phyloP scores from a whole-genome alignment of 2,797 vertebrate species.

The Rhinichthys osculus region DNA sequence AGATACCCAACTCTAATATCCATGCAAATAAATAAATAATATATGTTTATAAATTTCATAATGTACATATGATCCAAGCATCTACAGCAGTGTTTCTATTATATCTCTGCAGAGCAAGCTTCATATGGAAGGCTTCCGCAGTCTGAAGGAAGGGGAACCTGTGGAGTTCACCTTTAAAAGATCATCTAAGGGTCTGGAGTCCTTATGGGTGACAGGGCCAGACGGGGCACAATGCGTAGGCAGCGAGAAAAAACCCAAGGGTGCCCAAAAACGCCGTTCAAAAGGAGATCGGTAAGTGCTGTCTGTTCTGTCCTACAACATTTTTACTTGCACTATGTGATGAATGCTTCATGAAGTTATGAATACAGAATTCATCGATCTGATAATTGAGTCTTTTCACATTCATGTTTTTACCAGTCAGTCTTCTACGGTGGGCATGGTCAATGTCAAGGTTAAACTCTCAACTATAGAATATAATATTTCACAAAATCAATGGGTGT shows the following conservation, averaged over 20 bases:
- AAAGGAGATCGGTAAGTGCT: slow-evolving; percentile 85
- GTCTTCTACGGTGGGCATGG: neutral
- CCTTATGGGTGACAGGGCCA: slow-evolving; percentile 86
- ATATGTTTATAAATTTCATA: neutral
- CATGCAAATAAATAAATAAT: neutral
- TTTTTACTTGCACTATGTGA: neutral
- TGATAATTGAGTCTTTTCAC: neutral
- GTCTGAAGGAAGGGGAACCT: slow-evolving; percentile 90
- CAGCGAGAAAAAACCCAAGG: slow-evolving; percentile 87
- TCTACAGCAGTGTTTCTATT: slow-evolving; percentile 12
- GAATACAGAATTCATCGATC: neutral
- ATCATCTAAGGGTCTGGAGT: slow-evolving; percentile 90
- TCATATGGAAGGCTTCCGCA: slow-evolving; percentile 95
- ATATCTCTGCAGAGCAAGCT: slow-evolving; percentile 86
- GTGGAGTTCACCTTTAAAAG: slow-evolving; percentile 95
- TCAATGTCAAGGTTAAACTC: neutral
- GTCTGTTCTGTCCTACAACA: neutral
- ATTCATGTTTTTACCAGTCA: neutral
- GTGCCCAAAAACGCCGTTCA: slow-evolving; percentile 85
- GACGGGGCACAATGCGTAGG: slow-evolving; percentile 86
- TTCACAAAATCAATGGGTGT: too few species aligned
- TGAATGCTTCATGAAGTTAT: neutral
- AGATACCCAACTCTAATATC: neutral
- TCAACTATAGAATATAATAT: neutral
- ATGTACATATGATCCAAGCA: neutral